Evolutionary conservation across 37 sponge, comb jelly and placozoan genomes (phyloP), one percentile per base, ranked within the genome.

Genomic region (Corticium candelabrum): DNA sequence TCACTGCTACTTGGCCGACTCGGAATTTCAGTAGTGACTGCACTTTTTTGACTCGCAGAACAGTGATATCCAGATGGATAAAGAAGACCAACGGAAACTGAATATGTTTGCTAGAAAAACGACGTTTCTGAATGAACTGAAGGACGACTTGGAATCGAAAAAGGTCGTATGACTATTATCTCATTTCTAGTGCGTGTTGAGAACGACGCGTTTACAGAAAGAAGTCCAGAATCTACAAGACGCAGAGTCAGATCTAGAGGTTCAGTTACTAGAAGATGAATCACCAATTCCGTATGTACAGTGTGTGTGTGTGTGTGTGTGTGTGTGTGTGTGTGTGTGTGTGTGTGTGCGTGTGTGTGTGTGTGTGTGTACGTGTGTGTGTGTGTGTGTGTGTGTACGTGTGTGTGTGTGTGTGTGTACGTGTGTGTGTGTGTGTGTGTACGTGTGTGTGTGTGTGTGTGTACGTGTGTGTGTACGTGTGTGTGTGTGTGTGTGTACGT

Each of bases 391-490:
- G 3, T 41, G 2, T 29, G 67, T 68, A 0, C 4, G 68, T 33
- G 1, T 67, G 35, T 3, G 68, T 33, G 69, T 3, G 37, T 1
- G 67, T 31, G 68, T 1, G 3, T 40, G 69, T 3, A 1, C 37
- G 35, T 4, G 41, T 68, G 3, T 35, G 3, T 15, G 34, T 79
- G 70, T 5, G 27, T n/a, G 35, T 35, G 21, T 32, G 1, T 50
- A n/a, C 2, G 5, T 0, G 35, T 50, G 35, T 32, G 40, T 34
- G 1, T 37, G 0, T 35, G 71, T 32, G 78, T 77, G 78, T 43
- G 78, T 77, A 35, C 0, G 67, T 77, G 78, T 43, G 62, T 1
- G 67, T 77, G 78, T 77, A 36, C 57, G 78, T 77, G 62, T 77
- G 67, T 43, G 62, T 41, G 34, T 40, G 41, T 77, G 77, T 77